These are phyloP conservation scores for Wiebesia pumilae DNA, from an alignment of 1,140 invertebrate species.

Conservation along the genomic window DNA sequence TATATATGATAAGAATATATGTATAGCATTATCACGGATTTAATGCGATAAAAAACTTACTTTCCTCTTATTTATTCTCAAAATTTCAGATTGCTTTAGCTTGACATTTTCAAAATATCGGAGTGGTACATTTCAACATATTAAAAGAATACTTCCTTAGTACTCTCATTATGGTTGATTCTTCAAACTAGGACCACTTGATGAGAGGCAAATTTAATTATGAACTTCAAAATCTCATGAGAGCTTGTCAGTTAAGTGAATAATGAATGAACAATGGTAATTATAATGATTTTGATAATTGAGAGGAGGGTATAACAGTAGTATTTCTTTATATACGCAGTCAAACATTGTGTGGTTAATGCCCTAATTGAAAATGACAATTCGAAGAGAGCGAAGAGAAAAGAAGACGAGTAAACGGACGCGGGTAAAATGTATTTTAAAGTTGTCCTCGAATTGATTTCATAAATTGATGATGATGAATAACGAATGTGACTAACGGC, in stretches of 20 bases:
- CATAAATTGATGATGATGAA: background rate
- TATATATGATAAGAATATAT: too few relatives aligned
- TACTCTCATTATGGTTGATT: background rate
- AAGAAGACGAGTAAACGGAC: background rate
- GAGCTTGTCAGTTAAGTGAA: background rate
- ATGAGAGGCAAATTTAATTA: conserved; percentile 35
- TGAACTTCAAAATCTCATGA: background rate
- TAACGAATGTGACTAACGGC: background rate
- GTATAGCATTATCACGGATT: too few relatives aligned
- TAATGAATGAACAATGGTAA: background rate
- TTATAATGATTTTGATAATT: background rate
- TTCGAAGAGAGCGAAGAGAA: background rate
- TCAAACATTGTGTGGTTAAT: conserved; percentile 6
- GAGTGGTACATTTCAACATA: background rate
- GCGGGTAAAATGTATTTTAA: background rate
- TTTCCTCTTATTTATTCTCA: too few relatives aligned
- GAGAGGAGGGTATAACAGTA: background rate
- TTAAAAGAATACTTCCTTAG: background rate
- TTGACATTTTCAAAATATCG: too few relatives aligned
- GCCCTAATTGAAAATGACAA: conserved; percentile 39
- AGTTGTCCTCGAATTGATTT: conserved; percentile 32
- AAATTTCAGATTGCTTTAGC: too few relatives aligned
- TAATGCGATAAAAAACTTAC: too few relatives aligned
- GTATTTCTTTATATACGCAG: background rate
- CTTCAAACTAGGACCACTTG: conserved; percentile 9